Conservation (phyloP, 2,113 vertebrate genomes). For the Mormoops blainvillei region DNA sequence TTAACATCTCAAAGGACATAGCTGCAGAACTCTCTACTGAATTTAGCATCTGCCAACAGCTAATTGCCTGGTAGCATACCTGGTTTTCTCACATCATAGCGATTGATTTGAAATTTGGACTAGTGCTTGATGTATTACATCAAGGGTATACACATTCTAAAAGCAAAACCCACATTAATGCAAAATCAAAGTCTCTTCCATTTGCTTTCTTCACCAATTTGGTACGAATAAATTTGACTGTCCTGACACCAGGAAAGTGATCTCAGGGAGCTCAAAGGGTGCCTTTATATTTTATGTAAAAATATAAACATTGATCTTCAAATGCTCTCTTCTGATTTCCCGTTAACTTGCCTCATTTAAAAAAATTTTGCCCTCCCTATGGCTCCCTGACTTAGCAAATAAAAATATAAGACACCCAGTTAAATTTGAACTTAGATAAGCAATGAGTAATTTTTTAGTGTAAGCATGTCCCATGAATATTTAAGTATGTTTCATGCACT, state of each 20-base stretch:
- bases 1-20: conserved; percentile 42
- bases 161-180: background rate
- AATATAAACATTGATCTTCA: conserved; percentile 19
- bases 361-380: background rate
- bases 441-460: background rate
- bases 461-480: background rate
- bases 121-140: conserved; percentile 9
- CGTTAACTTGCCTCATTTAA: conserved; percentile 9
- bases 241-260: background rate
- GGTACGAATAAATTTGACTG: conserved; percentile 14
- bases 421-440: background rate
- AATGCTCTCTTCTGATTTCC: background rate
- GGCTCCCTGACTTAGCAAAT: background rate
- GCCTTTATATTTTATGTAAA: background rate
- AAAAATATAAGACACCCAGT: background rate
- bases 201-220: conserved; percentile 37
- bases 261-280: background rate
- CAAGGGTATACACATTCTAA: conserved; percentile 26
- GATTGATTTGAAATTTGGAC: conserved; percentile 26
- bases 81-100: background rate
- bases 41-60: conserved; percentile 36
- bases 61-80: conserved; percentile 37
- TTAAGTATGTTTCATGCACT: background rate
- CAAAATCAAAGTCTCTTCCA: conserved; percentile 33
- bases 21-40: background rate